A percentile compares a stretch with the other conserved stretches of the same genome.
Conservation (phyloP, 2,113 vertebrate genomes). For the Oreotrochilus melanogaster region DNA sequence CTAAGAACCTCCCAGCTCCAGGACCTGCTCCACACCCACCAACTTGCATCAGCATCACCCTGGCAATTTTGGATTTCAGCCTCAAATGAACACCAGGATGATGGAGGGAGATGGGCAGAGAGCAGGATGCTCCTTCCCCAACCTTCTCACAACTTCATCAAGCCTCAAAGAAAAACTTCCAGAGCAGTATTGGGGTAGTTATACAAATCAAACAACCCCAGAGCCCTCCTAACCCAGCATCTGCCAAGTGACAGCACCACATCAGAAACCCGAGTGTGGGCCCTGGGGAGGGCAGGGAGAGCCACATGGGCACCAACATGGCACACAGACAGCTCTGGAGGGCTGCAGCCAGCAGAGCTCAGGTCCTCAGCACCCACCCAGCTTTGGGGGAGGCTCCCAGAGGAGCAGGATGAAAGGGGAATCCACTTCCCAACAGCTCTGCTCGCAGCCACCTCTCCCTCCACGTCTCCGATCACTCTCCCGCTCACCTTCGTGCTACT, state of each 20-base stretch:
- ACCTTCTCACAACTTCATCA: background rate
- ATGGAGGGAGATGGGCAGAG: background rate
- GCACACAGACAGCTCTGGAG: conserved; percentile 19
- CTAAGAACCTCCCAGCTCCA: background rate
- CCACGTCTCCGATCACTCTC: accelerated
- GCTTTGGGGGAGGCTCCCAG: background rate
- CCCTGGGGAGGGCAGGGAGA: background rate
- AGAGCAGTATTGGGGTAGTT: background rate
- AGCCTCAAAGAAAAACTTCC: background rate
- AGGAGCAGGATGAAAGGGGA: background rate
- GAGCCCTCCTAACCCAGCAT: background rate
- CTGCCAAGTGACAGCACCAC: background rate
- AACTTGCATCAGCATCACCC: background rate
- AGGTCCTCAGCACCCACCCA: background rate
- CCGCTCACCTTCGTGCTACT: accelerated
- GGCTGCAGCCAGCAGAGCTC: background rate
- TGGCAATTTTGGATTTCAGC: background rate
- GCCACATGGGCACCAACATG: background rate
- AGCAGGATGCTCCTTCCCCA: background rate
- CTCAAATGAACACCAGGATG: background rate
- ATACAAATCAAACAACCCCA: background rate
- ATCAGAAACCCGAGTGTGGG: background rate
- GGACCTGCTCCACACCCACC: background rate
- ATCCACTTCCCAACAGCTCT: background rate
- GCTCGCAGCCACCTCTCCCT: background rate